Base-by-base conservation (phyloP, 2,888 invertebrate genomes). In the Pyrocoelia pectoralis region DNA sequence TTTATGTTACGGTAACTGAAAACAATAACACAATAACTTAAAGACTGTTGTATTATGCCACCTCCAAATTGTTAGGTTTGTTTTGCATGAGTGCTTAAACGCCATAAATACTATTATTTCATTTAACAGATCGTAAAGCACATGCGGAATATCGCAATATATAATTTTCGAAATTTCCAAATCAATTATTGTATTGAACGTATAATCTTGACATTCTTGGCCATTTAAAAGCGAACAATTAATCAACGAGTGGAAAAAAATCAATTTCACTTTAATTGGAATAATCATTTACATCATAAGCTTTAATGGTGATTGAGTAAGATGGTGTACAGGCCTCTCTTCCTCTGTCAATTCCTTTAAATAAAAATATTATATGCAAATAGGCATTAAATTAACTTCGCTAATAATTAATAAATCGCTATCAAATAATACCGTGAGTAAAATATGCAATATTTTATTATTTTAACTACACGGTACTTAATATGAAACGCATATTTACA, bases 381-480 rank as follows among this genome's bases (percentile, higher is more conserved):
- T 56, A 51, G 56, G 49, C 51, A 61, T 51, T 56, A 56, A 56
- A 61, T 61, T 51, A 61, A 46, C 56, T 40, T 40, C 28, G 15
- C 56, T 52, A 48, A 65, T 65, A 60, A 65, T 52, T 52, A 48
- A 65, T 65, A 60, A 65, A 65, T 65, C 59, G 48, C 51, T 56
- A 60, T 60, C 60, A 59, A 60, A 60, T 65, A 56, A 60, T 55
- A 60, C 56, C 28, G 33, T 38, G 55, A 60, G 56, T 64, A 64
- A 64, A 64, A 60, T 64, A 64, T 52, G 43, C 55, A 50, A 59
- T 63, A 63, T 59, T 63, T 63, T 63, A 63, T 63, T 63, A 56
- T 60, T 59, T 65, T 60, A 65, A 65, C 64, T 60, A 65, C 33
- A 33, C 56, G 64, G 64, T 65, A 65, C 60, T 65, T 56, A 64